These are phyloP conservation scores for Amorpha juglandis DNA, from an alignment of 2,888 invertebrate genomes.

Conservation along the genomic window DNA sequence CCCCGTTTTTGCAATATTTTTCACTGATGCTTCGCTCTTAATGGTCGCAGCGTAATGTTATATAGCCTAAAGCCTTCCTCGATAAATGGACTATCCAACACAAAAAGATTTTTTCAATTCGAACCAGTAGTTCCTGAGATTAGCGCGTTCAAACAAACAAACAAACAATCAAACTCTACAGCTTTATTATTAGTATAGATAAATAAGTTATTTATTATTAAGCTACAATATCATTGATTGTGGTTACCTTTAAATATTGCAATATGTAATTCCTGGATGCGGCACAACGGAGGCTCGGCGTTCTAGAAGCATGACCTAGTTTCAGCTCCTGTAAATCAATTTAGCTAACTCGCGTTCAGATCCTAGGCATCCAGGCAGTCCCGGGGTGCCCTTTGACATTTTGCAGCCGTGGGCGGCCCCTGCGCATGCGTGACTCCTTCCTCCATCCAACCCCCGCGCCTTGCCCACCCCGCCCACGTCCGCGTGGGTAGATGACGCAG, in stretches of 20 bases:
- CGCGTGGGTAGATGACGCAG: constrained; percentile 74
- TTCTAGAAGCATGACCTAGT: constrained; percentile 41
- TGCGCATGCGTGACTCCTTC: constrained; percentile 64
- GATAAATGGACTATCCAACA: too few relatives aligned
- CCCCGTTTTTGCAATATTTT: too few relatives aligned
- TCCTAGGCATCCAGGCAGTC: constrained; percentile 64
- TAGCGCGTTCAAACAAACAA: too few relatives aligned
- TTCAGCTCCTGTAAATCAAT: constrained; percentile 56
- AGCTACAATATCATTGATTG: not conserved
- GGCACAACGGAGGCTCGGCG: not conserved
- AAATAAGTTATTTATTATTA: too few relatives aligned
- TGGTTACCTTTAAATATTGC: not conserved
- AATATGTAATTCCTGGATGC: not conserved
- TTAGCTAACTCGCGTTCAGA: constrained; percentile 52
- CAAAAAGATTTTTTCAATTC: too few relatives aligned
- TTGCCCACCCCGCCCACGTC: constrained; percentile 32
- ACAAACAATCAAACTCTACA: too few relatives aligned
- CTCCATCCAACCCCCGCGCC: constrained; percentile 2
- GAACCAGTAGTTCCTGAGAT: too few relatives aligned
- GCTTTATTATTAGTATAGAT: too few relatives aligned
- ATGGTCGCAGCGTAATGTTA: too few relatives aligned
- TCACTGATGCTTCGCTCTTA: too few relatives aligned
- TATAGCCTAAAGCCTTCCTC: too few relatives aligned
- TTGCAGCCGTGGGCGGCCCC: constrained; percentile 51
- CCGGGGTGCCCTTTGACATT: constrained; percentile 81